These are phyloP conservation scores for Pedionomus torquatus DNA, from an alignment of 2,113 vertebrate species.

Conservation along the genomic window DNA sequence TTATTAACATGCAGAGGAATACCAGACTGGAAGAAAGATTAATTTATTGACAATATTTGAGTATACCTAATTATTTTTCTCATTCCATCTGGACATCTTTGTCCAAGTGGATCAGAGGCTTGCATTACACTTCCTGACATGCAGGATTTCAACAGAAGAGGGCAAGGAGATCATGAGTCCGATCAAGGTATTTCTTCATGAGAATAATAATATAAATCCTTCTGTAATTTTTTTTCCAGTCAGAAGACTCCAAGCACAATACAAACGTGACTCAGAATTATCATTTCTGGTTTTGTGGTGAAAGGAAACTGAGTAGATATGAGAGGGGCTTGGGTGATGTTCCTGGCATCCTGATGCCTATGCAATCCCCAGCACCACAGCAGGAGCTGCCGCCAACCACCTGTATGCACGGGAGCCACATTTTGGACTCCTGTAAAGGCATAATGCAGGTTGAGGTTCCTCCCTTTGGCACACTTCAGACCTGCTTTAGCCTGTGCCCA, in stretches of 20 bases:
- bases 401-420: rapidly evolving
- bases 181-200: background rate
- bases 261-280: background rate
- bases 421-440: background rate
- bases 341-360: background rate
- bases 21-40: background rate
- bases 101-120: background rate
- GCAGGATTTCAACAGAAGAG: conserved; percentile 33
- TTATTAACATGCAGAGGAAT: conserved; percentile 41
- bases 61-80: background rate
- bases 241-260: background rate
- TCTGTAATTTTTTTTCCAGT: background rate
- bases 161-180: background rate
- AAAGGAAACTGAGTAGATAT: background rate
- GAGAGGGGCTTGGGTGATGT: background rate
- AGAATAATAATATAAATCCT: background rate
- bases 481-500: background rate
- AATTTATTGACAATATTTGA: background rate
- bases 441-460: background rate
- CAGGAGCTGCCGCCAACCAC: background rate
- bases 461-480: background rate
- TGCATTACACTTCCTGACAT: background rate
- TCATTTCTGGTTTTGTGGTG: background rate
- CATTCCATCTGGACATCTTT: background rate
- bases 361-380: background rate